Evolutionary conservation across 2,113 vertebrate species (phyloP), one percentile per base, ranked within the genome.

Genomic region (crab-eating macaque (Macaca fascicularis)): DNA sequence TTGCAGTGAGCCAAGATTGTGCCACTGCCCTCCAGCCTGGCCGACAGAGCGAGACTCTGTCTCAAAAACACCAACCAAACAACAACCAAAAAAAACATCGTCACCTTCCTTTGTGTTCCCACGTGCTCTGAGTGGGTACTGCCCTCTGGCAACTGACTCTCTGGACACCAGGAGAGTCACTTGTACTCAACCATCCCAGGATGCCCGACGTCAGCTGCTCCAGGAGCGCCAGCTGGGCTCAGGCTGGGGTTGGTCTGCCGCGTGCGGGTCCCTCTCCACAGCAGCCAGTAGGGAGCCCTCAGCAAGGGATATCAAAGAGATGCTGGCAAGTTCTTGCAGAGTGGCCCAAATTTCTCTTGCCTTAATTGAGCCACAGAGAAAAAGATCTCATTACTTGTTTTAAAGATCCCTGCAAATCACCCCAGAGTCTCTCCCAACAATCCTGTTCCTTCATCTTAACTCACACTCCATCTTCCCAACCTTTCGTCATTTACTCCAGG

Each of bases 401-500:
- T 27, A n/a, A 64, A 69, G 81, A 32, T 1, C 35, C 27, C 5
- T 2, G 45, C 3, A 30, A 67, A 40, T 35, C 48, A 50, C 27
- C 79, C n/a, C 2, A 25, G 45, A 17, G 83, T 10, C 81, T 91
- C 45, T n/a, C 11, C 27, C 0, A 5, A 30, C 57, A 67, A 59
- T 32, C 69, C 61, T 5, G 0, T 5, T 10, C 78, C 78, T 78
- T 79, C 78, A 67, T 89, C 94, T 61, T 80, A 43, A 35, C 76
- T 61, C 45, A 4, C 0, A 52, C 64, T 89, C 82, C 72, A 30
- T 35, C 74, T 81, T 48, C 38, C 7, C 43, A 74, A 8, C 69
- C 87, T 90, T 93, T 61, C n/a, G 59, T 82, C 82, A 82, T n/a
- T 32, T 45, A 57, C 61, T 75, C 81, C 45, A 61, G 43, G 30